Conservation (phyloP, 2,888 invertebrate species). For the Phoenoteleia sp. region DNA sequence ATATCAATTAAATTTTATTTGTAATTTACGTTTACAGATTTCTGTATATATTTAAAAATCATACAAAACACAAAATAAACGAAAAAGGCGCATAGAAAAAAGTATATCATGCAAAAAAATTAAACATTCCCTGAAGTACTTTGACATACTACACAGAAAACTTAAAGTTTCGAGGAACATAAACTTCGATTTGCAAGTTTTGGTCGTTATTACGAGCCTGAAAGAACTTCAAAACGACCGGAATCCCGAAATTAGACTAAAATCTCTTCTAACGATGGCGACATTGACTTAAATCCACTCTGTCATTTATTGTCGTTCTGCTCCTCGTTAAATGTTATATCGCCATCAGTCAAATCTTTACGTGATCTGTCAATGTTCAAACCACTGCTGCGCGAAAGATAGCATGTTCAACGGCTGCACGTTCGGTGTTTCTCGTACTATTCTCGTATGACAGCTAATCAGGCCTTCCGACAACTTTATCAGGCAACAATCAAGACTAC, state of each 20-base stretch:
- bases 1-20: too few species aligned
- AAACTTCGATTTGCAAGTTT: constrained; percentile 12
- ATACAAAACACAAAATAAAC: too few species aligned
- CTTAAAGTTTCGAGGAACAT: neutral
- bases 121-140: neutral
- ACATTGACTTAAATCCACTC: constrained; percentile 68
- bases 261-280: constrained; percentile 72
- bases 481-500: constrained; percentile 25
- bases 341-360: constrained; percentile 68
- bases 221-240: constrained; percentile 21
- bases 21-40: too few species aligned
- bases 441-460: constrained; percentile 51
- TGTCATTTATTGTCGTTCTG: constrained; percentile 65
- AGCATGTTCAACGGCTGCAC: constrained; percentile 69
- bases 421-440: constrained; percentile 66
- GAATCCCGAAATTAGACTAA: constrained; percentile 58
- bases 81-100: too few species aligned
- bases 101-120: neutral
- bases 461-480: constrained; percentile 38
- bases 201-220: constrained; percentile 1
- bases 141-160: neutral
- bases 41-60: too few species aligned
- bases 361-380: constrained; percentile 67
- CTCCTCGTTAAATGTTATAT: constrained; percentile 69
- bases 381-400: constrained; percentile 50